These are phyloP conservation scores for Drosophila formosana DNA, from an alignment of 2,888 invertebrate genomes.

Conservation along the genomic window DNA sequence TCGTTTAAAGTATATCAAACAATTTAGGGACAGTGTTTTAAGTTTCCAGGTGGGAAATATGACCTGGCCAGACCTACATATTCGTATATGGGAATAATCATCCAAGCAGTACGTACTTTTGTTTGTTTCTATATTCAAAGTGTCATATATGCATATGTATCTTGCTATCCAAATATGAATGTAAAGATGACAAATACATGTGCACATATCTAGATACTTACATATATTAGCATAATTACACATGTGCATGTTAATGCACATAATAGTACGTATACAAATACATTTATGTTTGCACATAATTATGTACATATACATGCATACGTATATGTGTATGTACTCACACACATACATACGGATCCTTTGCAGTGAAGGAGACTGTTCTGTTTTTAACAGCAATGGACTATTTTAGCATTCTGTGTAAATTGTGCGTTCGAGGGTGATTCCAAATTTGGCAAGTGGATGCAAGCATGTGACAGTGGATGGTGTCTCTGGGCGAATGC, in stretches of 20 bases:
- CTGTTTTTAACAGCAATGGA: neutral
- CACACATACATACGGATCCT: neutral
- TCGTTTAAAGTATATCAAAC: slow-evolving; percentile 27
- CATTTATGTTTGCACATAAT: neutral
- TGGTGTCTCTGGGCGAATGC: neutral
- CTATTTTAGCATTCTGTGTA: neutral
- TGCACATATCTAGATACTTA: slow-evolving; percentile 1
- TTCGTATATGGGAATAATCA: slow-evolving; percentile 7
- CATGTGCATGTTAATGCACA: neutral
- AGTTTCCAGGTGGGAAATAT: slow-evolving; percentile 37
- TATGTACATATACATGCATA: neutral
- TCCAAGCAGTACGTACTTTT: slow-evolving; percentile 7
- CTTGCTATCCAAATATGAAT: slow-evolving; percentile 7
- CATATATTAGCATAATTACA: slow-evolving; percentile 3
- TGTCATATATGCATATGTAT: slow-evolving; percentile 9
- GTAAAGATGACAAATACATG: slow-evolving; percentile 11
- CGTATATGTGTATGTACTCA: no score
- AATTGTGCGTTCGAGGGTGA: slow-evolving; percentile 1
- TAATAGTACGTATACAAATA: slow-evolving; percentile 1
- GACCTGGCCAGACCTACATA: neutral
- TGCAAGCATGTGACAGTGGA: neutral
- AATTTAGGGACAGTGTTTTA: slow-evolving; percentile 21
- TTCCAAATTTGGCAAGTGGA: slow-evolving; percentile 8
- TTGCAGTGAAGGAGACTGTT: neutral
- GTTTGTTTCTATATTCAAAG: slow-evolving; percentile 14